Percentiles rank a stretch among this genome's conserved stretches.
Evolutionary conservation across 2,888 invertebrate species (phyloP).

Genomic region (Willowsia nigromaculata): DNA sequence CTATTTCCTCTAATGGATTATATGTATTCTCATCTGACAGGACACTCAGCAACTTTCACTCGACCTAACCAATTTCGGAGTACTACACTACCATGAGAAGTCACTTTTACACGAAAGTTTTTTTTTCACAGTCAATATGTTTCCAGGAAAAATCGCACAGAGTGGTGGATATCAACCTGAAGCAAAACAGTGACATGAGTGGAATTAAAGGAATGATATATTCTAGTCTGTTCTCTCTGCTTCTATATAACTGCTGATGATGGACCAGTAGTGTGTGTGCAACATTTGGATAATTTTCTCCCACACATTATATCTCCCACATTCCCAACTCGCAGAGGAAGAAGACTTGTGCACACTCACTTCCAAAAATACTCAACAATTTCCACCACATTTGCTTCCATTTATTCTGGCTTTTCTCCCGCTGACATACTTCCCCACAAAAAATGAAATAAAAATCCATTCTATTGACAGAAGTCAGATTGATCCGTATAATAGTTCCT

Average conservation of each 20-base stretch:
- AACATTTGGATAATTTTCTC: not conserved
- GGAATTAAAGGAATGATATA: not conserved
- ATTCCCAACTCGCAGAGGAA: not conserved
- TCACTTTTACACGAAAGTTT: not conserved
- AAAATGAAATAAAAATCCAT: no score
- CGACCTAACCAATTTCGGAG: not conserved
- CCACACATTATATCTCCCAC: not conserved
- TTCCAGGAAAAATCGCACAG: not conserved
- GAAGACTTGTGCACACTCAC: not conserved
- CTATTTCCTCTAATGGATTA: not conserved
- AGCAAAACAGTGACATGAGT: no score
- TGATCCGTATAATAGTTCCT: not conserved
- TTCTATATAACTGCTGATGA: not conserved
- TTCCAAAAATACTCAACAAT: constrained; percentile 23
- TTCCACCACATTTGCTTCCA: constrained; percentile 51
- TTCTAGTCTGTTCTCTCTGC: not conserved
- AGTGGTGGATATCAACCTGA: not conserved
- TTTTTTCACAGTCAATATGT: constrained; percentile 15
- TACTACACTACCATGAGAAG: not conserved
- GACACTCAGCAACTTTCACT: not conserved
- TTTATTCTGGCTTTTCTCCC: constrained; percentile 26
- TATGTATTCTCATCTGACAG: constrained; percentile 26
- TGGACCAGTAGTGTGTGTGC: not conserved
- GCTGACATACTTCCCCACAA: constrained; percentile 40
- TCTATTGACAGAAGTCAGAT: constrained; percentile 48